Percentiles rank a stretch among this genome's conserved stretches.
Evolutionary conservation across 2,113 vertebrate species (phyloP).

Genomic region (Gallinago jamesoni): DNA sequence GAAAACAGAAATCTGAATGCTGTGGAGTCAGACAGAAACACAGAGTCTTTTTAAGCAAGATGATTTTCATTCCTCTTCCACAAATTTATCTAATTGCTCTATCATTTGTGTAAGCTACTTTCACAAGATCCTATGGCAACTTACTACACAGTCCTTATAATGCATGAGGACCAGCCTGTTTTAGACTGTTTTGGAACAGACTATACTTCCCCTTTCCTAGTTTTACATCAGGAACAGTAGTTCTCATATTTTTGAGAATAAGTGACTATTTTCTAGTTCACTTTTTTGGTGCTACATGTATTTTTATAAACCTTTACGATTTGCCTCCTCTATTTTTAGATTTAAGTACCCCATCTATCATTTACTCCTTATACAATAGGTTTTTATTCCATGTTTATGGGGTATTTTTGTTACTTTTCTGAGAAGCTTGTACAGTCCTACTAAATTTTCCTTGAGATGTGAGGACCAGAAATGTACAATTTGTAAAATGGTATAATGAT

Average conservation of each 20-base stretch:
- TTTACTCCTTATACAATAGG: rapidly evolving
- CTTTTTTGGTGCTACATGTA: not conserved
- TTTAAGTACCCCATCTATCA: not conserved
- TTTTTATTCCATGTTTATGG: not conserved
- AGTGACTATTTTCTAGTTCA: not conserved
- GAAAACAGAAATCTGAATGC: not conserved
- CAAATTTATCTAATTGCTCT: not conserved
- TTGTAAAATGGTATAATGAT: not conserved
- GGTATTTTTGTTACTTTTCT: not conserved
- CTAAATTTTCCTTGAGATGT: not conserved
- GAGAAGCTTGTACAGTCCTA: not conserved
- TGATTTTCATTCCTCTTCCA: not conserved
- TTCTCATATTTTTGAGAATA: not conserved
- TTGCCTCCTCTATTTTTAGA: not conserved
- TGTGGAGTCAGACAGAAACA: not conserved
- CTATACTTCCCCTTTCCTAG: not conserved
- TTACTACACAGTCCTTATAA: not conserved
- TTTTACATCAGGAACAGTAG: not conserved
- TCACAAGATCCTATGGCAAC: not conserved
- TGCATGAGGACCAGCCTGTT: not conserved
- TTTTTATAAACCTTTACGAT: not conserved
- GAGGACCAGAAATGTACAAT: not conserved
- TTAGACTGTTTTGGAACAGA: not conserved
- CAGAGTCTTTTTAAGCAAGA: not conserved
- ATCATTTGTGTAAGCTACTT: rapidly evolving